These are phyloP conservation scores for Denticeps clupeoides DNA, from an alignment of 2,797 vertebrate species.

Conservation along the genomic window DNA sequence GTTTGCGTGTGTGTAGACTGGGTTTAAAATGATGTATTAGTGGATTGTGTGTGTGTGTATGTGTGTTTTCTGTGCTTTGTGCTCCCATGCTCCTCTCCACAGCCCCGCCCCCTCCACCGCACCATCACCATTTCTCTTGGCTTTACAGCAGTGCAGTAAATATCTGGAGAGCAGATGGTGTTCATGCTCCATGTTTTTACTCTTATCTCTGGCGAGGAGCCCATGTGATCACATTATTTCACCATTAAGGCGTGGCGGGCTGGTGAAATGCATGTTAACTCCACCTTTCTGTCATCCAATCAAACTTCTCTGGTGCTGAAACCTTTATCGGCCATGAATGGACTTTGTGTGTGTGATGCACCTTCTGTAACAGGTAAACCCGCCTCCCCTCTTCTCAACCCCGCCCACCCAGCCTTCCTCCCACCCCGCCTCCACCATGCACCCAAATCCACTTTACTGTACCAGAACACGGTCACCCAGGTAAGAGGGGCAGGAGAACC, in stretches of 20 bases:
- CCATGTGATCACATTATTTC: slow-evolving; percentile 28
- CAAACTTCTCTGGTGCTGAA: slow-evolving; percentile 1
- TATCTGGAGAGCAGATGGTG: slow-evolving; percentile 29
- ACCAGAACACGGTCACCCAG: slow-evolving; percentile 59
- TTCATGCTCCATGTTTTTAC: slow-evolving; percentile 30
- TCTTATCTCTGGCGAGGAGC: slow-evolving; percentile 17
- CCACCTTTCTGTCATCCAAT: slow-evolving; percentile 3
- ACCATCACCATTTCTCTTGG: slow-evolving; percentile 13
- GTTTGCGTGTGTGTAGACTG: slow-evolving; percentile 1
- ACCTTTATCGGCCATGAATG: slow-evolving; percentile 13
- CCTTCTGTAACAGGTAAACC: neutral
- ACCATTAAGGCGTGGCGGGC: slow-evolving; percentile 28
- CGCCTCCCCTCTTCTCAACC: neutral
- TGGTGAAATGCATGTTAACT: slow-evolving; percentile 22
- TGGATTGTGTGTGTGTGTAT: neutral
- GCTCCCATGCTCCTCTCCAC: slow-evolving; percentile 3
- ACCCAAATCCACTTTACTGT: slow-evolving; percentile 55
- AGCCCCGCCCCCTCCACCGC: slow-evolving; percentile 12
- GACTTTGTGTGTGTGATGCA: slow-evolving; percentile 8
- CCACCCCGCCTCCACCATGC: slow-evolving; percentile 1
- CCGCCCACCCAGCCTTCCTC: neutral
- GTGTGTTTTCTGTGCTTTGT: neutral
- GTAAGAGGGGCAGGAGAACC: slow-evolving; percentile 40
- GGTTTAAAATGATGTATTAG: too few species aligned
- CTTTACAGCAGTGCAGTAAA: slow-evolving; percentile 19